Evolutionary conservation across 2,797 vertebrate species (phyloP), one percentile per base, ranked within the genome.

Genomic region (Sternarchorhynchus goeldii): DNA sequence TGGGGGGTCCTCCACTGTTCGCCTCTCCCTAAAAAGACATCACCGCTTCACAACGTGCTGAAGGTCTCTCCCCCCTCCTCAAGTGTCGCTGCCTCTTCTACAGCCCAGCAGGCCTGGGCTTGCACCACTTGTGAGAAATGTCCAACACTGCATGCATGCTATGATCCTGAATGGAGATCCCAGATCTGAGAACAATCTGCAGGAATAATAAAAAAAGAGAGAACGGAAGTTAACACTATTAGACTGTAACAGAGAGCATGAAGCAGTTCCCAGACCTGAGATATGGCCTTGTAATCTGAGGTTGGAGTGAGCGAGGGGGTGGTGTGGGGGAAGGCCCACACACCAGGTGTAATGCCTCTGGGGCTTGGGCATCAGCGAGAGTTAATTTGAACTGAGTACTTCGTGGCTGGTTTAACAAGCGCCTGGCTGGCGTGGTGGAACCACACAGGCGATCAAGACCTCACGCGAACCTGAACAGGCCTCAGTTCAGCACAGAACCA

Each of bases 311-410:
- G 17, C 10, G 63, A 79, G 16, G 12, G 14, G 31, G 39, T 6
- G n/a, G 25, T 36, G 62, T 57, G n/a, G 16, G 55, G 12, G 57
- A 75, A 76, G 32, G 36, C 21, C 58, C 50, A 69, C 67, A 73
- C 63, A 76, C 62, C 56, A 78, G 58, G 63, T 73, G 32, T 64
- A 80, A 78, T 21, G 31, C 56, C 63, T 74, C 66, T 69, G 55
- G 67, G 74, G 72, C 68, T 66, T 68, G 72, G 60, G 75, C 78
- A 76, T 58, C 81, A 82, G 75, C 78, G 80, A 71, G 75, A 80
- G 72, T 56, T 71, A 77, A 78, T 82, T 80, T 76, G 67, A 78
- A 68, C 21, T 78, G 69, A 85, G 81, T 76, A 80, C 72, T 36
- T 72, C 80, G 69, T 82, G 21, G 71, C 62, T 80, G 20, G 18